Percentiles rank a stretch among this genome's conserved stretches.
phyloP scores from a whole-genome alignment of 2,797 vertebrate genomes.

The Brachyrhaphis roseni region DNA sequence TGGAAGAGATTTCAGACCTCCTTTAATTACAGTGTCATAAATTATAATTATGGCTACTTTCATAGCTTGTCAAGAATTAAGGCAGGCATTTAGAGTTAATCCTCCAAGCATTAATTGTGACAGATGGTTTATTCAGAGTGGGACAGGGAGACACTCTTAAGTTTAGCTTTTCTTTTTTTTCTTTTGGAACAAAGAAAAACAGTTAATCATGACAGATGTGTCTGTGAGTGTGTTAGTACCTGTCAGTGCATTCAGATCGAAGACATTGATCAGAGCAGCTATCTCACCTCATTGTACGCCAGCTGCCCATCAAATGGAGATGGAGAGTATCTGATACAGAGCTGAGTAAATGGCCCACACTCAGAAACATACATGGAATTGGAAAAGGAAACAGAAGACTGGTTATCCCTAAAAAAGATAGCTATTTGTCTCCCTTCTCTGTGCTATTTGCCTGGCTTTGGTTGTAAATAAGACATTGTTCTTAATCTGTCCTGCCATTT shows the following conservation, averaged over 20 bases:
- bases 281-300: slow-evolving; percentile 64
- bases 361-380: neutral
- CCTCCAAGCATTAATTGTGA: slow-evolving; percentile 35
- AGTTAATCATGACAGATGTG: slow-evolving; percentile 58
- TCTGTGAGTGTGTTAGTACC: slow-evolving; percentile 46
- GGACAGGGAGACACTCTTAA: slow-evolving; percentile 4
- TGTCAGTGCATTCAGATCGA: slow-evolving; percentile 66
- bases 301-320: slow-evolving; percentile 69
- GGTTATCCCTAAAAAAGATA: neutral
- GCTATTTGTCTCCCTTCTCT: too few relatives aligned
- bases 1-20: slow-evolving; percentile 43
- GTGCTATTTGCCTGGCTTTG: too few relatives aligned
- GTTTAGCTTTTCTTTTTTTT: slow-evolving; percentile 23
- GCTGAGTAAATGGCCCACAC: slow-evolving; percentile 38
- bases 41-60: slow-evolving; percentile 42
- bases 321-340: slow-evolving; percentile 66
- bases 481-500: too few relatives aligned
- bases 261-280: slow-evolving; percentile 68
- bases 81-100: slow-evolving; percentile 29
- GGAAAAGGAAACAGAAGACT: neutral
- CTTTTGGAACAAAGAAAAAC: slow-evolving; percentile 24
- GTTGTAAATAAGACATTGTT: too few relatives aligned
- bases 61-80: slow-evolving; percentile 36
- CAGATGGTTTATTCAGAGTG: slow-evolving; percentile 38
- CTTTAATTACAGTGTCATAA: slow-evolving; percentile 55